Conservation (phyloP, 2,888 invertebrate genomes). For the Dryomyza anilis region DNA sequence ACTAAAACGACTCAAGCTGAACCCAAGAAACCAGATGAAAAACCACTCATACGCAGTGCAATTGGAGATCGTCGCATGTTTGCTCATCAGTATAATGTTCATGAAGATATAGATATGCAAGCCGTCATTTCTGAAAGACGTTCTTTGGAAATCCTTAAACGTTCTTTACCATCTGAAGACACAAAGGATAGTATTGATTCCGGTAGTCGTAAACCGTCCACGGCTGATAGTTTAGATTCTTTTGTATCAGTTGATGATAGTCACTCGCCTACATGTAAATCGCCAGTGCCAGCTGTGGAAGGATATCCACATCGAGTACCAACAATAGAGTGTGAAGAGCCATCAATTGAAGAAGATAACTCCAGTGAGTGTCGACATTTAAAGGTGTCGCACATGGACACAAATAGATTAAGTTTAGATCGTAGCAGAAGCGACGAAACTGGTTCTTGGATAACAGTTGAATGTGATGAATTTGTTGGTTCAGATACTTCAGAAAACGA, state of each 20-base stretch:
- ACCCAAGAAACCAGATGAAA: conserved; percentile 60
- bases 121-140: conserved; percentile 68
- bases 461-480: conserved; percentile 71
- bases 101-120: conserved; percentile 65
- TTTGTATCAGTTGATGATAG: conserved; percentile 69
- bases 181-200: conserved; percentile 53
- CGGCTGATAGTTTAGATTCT: conserved; percentile 63
- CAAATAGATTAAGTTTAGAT: conserved; percentile 57
- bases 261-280: conserved; percentile 65
- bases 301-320: conserved; percentile 57
- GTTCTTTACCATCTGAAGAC: conserved; percentile 63
- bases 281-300: conserved; percentile 46
- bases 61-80: conserved; percentile 56
- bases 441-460: conserved; percentile 71
- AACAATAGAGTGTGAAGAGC: conserved; percentile 61
- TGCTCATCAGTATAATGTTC: conserved; percentile 56
- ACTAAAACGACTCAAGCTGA: conserved; percentile 41
- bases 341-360: conserved; percentile 58
- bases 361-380: conserved; percentile 54
- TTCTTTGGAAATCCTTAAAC: conserved; percentile 68
- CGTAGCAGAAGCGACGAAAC: conserved; percentile 72
- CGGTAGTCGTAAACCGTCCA: conserved; percentile 61
- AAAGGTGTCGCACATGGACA: conserved; percentile 52
- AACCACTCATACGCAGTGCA: conserved; percentile 53
- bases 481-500: conserved; percentile 68